phyloP scores from a whole-genome alignment of 2,113 vertebrate species.

The Drymodes brunneopygia region DNA sequence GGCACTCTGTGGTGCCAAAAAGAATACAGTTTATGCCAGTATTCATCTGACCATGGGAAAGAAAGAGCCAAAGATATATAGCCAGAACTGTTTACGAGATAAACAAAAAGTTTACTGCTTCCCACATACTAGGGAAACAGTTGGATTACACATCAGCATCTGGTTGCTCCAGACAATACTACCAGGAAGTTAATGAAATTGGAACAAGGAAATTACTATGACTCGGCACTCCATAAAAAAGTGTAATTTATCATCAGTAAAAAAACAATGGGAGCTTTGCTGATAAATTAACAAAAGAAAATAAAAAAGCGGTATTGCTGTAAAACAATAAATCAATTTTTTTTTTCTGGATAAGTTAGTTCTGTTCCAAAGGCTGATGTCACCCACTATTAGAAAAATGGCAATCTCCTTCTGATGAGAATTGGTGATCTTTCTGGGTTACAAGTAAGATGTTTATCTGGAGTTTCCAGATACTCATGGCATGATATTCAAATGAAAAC shows the following conservation, averaged over 20 bases:
- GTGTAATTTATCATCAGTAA: conserved; percentile 62
- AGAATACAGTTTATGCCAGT: not conserved
- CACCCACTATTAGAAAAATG: conserved; percentile 38
- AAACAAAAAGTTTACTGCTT: conserved; percentile 66
- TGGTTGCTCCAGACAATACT: conserved; percentile 72
- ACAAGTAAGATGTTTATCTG: not conserved
- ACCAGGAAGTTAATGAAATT: conserved; percentile 74
- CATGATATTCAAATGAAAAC: conserved; percentile 5
- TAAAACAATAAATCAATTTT: not conserved
- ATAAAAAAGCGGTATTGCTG: not conserved
- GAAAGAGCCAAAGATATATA: conserved; percentile 28
- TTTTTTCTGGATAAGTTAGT: conserved; percentile 13
- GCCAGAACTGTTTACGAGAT: conserved; percentile 58
- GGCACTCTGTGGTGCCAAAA: not conserved
- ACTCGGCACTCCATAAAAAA: conserved; percentile 73
- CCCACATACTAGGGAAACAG: conserved; percentile 72
- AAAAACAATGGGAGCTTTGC: conserved; percentile 66
- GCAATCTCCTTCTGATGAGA: not conserved
- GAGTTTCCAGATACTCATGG: not conserved
- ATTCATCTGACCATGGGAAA: conserved; percentile 54
- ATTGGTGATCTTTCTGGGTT: not conserved
- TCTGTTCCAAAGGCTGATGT: conserved; percentile 42
- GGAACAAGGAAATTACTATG: conserved; percentile 74
- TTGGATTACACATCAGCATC: conserved; percentile 73
- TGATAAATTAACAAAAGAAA: conserved; percentile 68